Evolutionary conservation across 2,113 vertebrate species (phyloP).

Genomic region (Ammodytes dubius): DNA sequence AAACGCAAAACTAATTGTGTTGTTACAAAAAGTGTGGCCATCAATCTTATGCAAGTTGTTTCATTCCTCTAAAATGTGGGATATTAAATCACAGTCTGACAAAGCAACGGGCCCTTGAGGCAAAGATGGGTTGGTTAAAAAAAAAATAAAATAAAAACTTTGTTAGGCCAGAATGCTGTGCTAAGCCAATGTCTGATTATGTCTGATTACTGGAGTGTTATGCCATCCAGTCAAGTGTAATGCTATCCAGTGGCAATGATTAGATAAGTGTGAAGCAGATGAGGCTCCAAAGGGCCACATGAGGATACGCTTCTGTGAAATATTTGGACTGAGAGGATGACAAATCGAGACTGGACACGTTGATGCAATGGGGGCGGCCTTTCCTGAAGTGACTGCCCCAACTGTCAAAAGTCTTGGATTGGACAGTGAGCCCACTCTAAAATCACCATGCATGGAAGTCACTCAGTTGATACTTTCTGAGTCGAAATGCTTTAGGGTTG

Average conservation of each 20-base stretch:
- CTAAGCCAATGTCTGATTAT: conserved; percentile 44
- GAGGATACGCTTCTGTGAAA: conserved; percentile 53
- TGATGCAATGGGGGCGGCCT: conserved; percentile 48
- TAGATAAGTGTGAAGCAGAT: conserved; percentile 72
- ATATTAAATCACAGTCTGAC: conserved; percentile 21
- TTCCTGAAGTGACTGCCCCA: conserved; percentile 45
- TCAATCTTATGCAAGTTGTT: conserved; percentile 36
- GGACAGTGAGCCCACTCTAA: neutral
- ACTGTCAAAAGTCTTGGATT: conserved; percentile 17
- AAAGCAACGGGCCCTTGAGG: neutral
- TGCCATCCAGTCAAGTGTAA: conserved; percentile 60
- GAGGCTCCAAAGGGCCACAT: conserved; percentile 63
- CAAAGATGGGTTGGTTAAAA: neutral
- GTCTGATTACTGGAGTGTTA: conserved; percentile 58
- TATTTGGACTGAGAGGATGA: conserved; percentile 60
- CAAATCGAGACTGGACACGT: conserved; percentile 49
- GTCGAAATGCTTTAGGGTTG: neutral
- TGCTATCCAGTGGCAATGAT: conserved; percentile 70
- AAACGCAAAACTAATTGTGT: conserved; percentile 20
- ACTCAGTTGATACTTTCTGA: neutral
- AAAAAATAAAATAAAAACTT: conserved; percentile 8
- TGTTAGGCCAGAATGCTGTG: neutral
- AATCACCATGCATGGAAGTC: neutral
- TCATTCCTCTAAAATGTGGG: conserved; percentile 11
- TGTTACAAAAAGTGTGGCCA: conserved; percentile 14